Base-by-base conservation (phyloP, 30 jellyfish, hydroid and myxozoan species). In the Haliclystus octoradiatus region DNA sequence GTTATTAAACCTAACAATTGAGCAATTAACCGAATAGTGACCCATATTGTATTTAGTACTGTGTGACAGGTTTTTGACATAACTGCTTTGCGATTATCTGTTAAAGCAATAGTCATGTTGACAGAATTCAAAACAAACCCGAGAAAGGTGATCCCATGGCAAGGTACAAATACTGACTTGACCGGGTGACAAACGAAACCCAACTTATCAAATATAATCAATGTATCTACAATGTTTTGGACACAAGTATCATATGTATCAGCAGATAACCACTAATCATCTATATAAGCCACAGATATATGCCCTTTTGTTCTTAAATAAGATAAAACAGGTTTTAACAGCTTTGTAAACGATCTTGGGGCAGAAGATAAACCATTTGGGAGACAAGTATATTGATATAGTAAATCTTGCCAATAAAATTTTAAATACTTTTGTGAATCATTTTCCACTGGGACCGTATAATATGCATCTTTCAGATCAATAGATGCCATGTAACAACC, bases 401-500 rank as follows among this genome's bases (percentile, higher is more conserved):
- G 28, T 14, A 7, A 7, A 28, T 28, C 28, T 3, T 64, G 24
- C 73, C 73, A 64, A 64, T 3, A 7, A 28, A 57, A 25, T 24
- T 57, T 57, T 57, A 57, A 57, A 24, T 12, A 57, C 24, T 57
- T 57, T 24, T 19, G 23, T 14, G 14, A 28, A 7, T 57, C 69
- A 14, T 24, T 24, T 7, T 9, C 65, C 14, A 40, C 57, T 5
- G 57, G 57, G 19, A 40, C 57, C 19, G 57, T 5, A 13, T 22
- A 64, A 14, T 12, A 31, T 4, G 65, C 73, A 64, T 25, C 28
- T 25, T 64, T 64, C 12, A 64, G 65, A 65, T 64, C 73, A 5
- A 64, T 7, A 5, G 73, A 64, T 29, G 65, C 28, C 73, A 64
- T 31, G 73, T 64, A 64, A 64, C 73, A 64, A 28, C 28, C 28